Evolutionary conservation across 2,888 invertebrate genomes (phyloP).

Genomic region (Mythimna ferrago): DNA sequence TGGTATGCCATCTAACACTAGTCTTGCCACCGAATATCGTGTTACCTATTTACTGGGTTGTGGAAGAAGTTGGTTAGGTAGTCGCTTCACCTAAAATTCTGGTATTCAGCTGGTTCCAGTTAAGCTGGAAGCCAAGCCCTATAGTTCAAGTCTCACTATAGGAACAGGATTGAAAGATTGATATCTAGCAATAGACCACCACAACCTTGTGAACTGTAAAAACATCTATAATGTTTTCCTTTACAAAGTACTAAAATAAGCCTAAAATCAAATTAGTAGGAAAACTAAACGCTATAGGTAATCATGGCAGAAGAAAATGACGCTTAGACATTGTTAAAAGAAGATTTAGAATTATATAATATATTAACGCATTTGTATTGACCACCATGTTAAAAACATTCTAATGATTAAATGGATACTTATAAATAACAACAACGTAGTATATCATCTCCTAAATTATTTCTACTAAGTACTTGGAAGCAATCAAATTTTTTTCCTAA

Average conservation of each 20-base stretch:
- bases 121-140: no score
- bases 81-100: no score
- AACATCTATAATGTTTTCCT: not conserved
- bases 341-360: not conserved
- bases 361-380: not conserved
- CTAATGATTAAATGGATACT: not conserved
- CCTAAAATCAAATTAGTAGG: no score
- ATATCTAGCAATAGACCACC: no score
- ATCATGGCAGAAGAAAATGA: not conserved
- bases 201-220: not conserved
- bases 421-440: not conserved
- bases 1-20: no score
- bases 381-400: not conserved
- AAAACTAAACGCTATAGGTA: not conserved
- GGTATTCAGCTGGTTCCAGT: no score
- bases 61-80: no score
- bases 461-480: constrained; percentile 7
- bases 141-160: no score
- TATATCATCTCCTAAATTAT: constrained; percentile 22
- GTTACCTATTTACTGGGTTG: no score
- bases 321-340: not conserved
- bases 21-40: no score
- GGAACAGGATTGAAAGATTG: no score
- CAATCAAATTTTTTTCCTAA: constrained; percentile 51
- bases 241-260: not conserved